Base-by-base conservation (phyloP, 37 sponge, comb jelly and placozoan species). In the Haliclona indistincta region DNA sequence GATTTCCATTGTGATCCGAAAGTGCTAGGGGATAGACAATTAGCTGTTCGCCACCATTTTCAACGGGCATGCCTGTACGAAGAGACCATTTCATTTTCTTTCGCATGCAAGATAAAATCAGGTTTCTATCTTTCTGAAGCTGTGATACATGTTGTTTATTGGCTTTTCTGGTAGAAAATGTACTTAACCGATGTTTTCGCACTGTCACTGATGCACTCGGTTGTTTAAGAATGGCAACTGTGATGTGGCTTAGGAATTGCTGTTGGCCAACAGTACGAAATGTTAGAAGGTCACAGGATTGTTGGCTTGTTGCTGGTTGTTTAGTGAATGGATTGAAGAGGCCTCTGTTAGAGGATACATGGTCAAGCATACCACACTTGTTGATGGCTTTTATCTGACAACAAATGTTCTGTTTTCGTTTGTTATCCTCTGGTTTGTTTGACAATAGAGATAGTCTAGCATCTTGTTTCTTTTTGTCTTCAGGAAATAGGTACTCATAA, bases 1-100 rank as follows among this genome's bases (percentile, higher is more conserved):
- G 78, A 20, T 66, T 35, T 17, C 78, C 78, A 53, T 52, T 41
- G 54, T 34, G 32, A 54, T 49, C 66, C 1, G 64, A 51, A 41
- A 77, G 49, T 34, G 78, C 78, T 77, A 65, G n/a, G 11, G 67
- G 78, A 13, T 66, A 68, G 64, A 66, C 68, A 25, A 66, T 67
- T 20, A 65, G 66, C 56, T 77, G 78, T 53, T 77, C 40, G 17
- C 53, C 47, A 17, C 2, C 39, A 66, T 15, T 77, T 1, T 34
- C 0, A 35, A 52, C 32, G 4, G 44, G 38, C 36, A 22, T 20
- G 11, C 78, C 68, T 3, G 78, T 77, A 11, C 42, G 34, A 4
- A 8, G 15, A 2, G 78, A 49, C 49, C 34, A 77, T 6, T 38
- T 1, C 65, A 77, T 66, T 54, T 53, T 47, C 35, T 77, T 76